These are phyloP conservation scores for Euzophera pinguis DNA, from an alignment of 2,888 invertebrate genomes.

Conservation along the genomic window DNA sequence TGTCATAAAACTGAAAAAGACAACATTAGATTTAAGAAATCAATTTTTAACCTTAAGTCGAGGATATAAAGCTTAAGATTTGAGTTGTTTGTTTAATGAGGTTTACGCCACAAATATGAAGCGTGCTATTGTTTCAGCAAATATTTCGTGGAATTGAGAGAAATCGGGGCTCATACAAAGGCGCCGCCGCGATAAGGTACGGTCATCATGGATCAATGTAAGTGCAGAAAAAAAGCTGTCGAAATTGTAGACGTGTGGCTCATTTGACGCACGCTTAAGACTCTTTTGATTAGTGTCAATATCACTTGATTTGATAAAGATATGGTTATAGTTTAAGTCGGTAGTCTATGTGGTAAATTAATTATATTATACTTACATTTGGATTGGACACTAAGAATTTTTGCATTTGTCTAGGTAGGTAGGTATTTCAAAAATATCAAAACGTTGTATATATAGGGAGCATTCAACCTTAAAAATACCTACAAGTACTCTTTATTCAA, in stretches of 20 bases:
- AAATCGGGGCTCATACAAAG: constrained; percentile 64
- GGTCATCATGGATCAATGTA: constrained; percentile 31
- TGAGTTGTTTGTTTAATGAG: constrained; percentile 23
- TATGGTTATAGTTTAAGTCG: no score
- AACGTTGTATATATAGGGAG: no score
- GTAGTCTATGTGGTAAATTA: no score
- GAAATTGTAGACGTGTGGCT: neutral
- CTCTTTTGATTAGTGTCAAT: no score
- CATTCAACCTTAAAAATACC: no score
- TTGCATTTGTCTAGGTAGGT: no score
- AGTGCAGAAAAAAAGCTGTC: neutral
- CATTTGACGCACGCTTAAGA: no score
- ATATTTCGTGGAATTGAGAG: constrained; percentile 71
- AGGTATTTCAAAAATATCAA: no score
- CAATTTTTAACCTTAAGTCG: neutral
- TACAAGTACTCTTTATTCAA: no score
- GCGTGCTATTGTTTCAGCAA: constrained; percentile 74
- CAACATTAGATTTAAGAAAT: neutral
- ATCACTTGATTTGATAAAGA: no score
- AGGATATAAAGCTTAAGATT: neutral
- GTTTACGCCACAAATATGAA: constrained; percentile 54
- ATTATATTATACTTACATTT: no score
- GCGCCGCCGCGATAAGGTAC: constrained; percentile 47
- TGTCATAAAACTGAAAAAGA: constrained; percentile 35
- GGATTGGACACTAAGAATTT: no score